phyloP scores from a whole-genome alignment of 2,797 vertebrate genomes.

The Pristis pectinata region DNA sequence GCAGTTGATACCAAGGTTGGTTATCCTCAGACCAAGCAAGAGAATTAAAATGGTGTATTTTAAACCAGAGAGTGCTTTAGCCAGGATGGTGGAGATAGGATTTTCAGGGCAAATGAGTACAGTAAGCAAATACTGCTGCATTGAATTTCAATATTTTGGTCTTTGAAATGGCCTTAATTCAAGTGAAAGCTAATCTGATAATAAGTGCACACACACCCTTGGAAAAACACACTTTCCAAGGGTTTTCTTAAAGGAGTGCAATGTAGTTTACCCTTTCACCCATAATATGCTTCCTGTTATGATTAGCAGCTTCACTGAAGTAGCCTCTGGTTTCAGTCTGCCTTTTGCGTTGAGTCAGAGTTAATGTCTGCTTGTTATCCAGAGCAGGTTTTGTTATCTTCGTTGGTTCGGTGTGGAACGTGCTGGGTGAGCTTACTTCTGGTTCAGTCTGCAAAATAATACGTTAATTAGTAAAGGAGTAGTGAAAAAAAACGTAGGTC shows the following conservation, averaged over 20 bases:
- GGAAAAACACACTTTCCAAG: neutral
- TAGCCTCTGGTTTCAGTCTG: neutral
- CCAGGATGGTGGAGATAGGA: neutral
- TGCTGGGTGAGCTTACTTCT: neutral
- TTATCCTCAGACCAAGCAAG: neutral
- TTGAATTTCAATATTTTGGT: neutral
- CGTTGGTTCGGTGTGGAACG: neutral
- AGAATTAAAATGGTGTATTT: neutral
- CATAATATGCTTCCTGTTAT: neutral
- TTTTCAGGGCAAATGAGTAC: neutral
- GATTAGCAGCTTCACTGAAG: neutral
- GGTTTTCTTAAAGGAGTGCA: neutral
- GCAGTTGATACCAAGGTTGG: too few species aligned
- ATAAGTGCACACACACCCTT: too few species aligned
- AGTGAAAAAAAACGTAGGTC: slow-evolving; percentile 13
- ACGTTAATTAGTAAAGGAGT: neutral
- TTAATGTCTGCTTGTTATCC: neutral
- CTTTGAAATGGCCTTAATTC: neutral
- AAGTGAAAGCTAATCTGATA: neutral
- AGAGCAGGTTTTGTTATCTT: neutral
- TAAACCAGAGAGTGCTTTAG: neutral
- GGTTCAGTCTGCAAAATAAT: neutral
- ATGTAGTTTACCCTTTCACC: neutral
- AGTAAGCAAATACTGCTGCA: neutral
- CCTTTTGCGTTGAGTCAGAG: too few species aligned